phyloP scores from a whole-genome alignment of 2,888 invertebrate genomes.

The Cataglyphis albicans region DNA sequence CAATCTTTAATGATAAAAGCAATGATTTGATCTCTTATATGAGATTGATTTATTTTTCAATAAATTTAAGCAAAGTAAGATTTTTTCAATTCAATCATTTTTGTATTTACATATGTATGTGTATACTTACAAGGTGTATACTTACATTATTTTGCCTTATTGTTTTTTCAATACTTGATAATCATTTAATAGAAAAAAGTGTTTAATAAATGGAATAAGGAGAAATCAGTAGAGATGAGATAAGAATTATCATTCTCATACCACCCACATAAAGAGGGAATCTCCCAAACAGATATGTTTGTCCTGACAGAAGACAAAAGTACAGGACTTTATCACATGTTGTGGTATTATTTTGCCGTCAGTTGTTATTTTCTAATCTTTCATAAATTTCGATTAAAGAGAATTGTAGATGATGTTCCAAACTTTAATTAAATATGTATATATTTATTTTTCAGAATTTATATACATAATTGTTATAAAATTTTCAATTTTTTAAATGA shows the following conservation, averaged over 20 bases:
- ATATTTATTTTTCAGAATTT: not conserved
- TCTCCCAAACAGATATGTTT: not conserved
- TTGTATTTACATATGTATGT: not conserved
- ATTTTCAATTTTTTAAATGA: not conserved
- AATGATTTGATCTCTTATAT: not conserved
- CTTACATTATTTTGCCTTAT: not conserved
- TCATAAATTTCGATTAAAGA: not conserved
- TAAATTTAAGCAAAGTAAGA: not conserved
- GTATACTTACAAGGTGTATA: not conserved
- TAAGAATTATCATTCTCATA: slow-evolving; percentile 23
- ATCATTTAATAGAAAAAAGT: not conserved
- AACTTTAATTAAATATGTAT: slow-evolving; percentile 10
- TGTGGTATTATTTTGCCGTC: not conserved
- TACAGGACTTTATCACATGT: not conserved
- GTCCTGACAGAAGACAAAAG: not conserved
- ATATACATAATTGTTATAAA: not conserved
- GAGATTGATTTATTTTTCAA: not conserved
- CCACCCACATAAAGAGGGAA: not conserved
- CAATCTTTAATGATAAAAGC: not conserved
- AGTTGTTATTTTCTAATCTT: not conserved
- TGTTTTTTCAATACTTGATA: not conserved
- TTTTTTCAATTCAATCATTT: not conserved
- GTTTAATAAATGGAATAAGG: not conserved
- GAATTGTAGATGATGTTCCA: not conserved
- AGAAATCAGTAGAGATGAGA: not conserved